Conservation (phyloP, 2,888 invertebrate species). For the Allolobophora icterica region DNA sequence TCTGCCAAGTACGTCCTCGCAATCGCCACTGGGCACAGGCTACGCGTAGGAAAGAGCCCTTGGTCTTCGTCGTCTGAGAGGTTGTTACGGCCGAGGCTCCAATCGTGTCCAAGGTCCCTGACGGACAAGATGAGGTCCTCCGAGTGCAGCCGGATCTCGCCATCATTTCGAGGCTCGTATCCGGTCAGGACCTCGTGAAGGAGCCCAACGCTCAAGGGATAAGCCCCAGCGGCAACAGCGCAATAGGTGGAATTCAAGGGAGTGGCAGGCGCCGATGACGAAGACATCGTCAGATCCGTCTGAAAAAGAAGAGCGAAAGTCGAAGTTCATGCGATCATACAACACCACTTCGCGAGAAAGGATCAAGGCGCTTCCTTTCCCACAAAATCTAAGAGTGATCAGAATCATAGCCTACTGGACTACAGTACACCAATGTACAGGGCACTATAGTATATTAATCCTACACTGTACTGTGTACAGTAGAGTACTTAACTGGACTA, state of each 20-base stretch:
- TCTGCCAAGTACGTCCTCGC: not conserved
- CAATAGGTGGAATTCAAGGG: slow-evolving; percentile 30
- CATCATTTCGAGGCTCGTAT: slow-evolving; percentile 45
- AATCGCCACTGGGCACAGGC: slow-evolving; percentile 37
- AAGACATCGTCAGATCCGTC: slow-evolving; percentile 36
- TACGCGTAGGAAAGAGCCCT: slow-evolving; percentile 46
- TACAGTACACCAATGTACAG: too few relatives aligned
- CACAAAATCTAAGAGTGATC: too few relatives aligned
- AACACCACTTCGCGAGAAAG: not conserved
- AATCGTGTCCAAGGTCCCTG: slow-evolving; percentile 49
- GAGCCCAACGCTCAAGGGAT: not conserved
- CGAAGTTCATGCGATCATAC: too few relatives aligned
- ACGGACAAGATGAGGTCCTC: slow-evolving; percentile 46
- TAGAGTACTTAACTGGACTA: too few relatives aligned
- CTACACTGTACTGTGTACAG: too few relatives aligned
- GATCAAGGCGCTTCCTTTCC: too few relatives aligned
- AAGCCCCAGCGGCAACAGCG: not conserved
- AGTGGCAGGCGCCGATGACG: slow-evolving; percentile 33
- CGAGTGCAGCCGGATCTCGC: slow-evolving; percentile 44
- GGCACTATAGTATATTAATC: too few relatives aligned
- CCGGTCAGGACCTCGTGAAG: slow-evolving; percentile 39
- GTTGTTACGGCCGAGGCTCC: slow-evolving; percentile 48
- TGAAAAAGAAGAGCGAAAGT: not conserved
- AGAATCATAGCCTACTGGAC: too few relatives aligned
- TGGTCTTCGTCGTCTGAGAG: slow-evolving; percentile 37